Evolutionary conservation across 1,140 invertebrate genomes (phyloP).

Genomic region (Trachelipus rathkii): DNA sequence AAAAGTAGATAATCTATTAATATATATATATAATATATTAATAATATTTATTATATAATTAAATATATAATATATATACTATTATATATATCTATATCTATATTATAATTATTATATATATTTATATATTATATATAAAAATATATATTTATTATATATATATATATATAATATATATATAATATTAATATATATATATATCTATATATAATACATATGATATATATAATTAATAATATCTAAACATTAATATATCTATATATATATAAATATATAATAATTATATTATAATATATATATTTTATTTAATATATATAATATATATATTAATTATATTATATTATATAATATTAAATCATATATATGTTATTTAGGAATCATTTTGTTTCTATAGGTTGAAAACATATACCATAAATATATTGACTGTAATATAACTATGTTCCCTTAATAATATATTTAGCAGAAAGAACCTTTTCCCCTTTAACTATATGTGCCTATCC

Average conservation of each 20-base stretch:
- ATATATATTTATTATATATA: background rate
- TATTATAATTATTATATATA: background rate
- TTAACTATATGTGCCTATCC: no score
- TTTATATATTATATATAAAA: background rate
- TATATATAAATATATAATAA: background rate
- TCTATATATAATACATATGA: no score
- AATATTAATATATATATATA: background rate
- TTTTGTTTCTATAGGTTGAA: background rate
- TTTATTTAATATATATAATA: background rate
- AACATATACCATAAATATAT: background rate
- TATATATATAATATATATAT: background rate
- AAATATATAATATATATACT: no score
- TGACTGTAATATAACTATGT: background rate
- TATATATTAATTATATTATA: background rate
- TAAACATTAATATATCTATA: background rate
- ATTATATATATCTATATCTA: no score
- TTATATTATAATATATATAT: no score
- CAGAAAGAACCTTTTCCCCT: no score
- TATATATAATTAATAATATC: no score
- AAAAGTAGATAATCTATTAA: background rate
- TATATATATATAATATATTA: no score
- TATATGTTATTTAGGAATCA: no score
- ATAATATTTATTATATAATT: no score
- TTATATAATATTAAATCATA: no score
- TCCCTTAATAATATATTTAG: background rate